Percentiles rank a stretch among this genome's conserved stretches.
phyloP scores from a whole-genome alignment of 2,888 invertebrate species.

The Hypercompe scribonia region DNA sequence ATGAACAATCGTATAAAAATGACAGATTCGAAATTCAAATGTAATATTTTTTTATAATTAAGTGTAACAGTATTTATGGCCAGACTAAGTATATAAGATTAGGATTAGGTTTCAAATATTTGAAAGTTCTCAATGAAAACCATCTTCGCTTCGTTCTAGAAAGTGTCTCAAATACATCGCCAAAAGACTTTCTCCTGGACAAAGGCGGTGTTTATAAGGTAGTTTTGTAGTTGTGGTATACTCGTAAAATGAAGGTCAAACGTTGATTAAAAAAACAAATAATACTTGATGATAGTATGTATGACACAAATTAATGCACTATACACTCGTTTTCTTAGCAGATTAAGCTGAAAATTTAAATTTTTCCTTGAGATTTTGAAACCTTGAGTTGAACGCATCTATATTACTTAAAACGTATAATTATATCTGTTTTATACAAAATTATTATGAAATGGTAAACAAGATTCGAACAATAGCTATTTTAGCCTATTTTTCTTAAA shows the following conservation, averaged over 20 bases:
- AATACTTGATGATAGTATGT: too few species aligned
- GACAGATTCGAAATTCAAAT: too few species aligned
- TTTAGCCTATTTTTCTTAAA: too few species aligned
- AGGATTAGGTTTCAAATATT: not conserved
- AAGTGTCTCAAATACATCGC: not conserved
- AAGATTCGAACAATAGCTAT: too few species aligned
- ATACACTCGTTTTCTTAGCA: not conserved
- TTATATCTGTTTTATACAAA: not conserved
- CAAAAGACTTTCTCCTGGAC: not conserved
- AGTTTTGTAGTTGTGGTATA: not conserved
- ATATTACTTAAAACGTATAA: too few species aligned
- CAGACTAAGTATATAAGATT: too few species aligned
- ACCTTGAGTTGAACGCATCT: too few species aligned
- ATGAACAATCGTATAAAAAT: too few species aligned
- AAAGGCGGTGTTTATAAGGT: not conserved
- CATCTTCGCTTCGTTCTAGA: slow-evolving; percentile 4
- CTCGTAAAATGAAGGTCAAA: not conserved
- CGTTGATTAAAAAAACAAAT: not conserved
- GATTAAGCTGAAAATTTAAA: not conserved
- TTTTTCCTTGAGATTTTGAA: not conserved
- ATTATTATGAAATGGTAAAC: not conserved
- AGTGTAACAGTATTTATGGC: too few species aligned
- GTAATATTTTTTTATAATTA: too few species aligned
- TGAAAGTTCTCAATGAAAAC: not conserved
- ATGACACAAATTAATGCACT: too few species aligned